Evolutionary conservation across 2,888 invertebrate species (phyloP).

Genomic region (Agrochola lota): DNA sequence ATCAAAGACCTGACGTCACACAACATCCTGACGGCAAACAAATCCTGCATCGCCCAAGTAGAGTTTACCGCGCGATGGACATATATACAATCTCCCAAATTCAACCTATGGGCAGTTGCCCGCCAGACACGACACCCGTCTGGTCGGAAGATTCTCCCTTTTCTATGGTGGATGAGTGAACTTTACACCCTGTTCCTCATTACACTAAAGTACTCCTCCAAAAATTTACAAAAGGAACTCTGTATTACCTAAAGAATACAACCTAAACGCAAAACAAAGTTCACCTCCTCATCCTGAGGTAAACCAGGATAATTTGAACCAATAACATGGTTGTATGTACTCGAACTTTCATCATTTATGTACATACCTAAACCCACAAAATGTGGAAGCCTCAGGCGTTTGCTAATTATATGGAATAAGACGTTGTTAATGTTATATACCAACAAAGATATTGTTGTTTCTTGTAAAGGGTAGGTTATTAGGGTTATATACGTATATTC

Average conservation of each 20-base stretch:
- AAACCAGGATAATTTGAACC: slow-evolving; percentile 16
- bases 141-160: no score
- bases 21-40: no score
- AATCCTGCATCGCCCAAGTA: no score
- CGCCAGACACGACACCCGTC: no score
- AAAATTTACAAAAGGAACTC: background rate
- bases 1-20: no score
- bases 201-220: no score
- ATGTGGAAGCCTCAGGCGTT: slow-evolving; percentile 8
- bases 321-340: slow-evolving; percentile 12
- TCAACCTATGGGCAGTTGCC: no score
- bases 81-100: no score
- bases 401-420: slow-evolving; percentile 16
- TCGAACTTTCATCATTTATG: slow-evolving; percentile 10
- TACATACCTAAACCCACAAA: background rate
- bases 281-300: background rate
- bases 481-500: background rate
- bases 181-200: no score
- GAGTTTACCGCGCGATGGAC: no score
- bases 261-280: slow-evolving; percentile 4
- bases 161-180: no score
- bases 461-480: background rate
- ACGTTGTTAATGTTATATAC: slow-evolving; percentile 6
- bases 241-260: background rate
- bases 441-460: slow-evolving; percentile 1